Evolutionary conservation across 1,140 invertebrate species (phyloP).

Genomic region (Platorchestia sp.): DNA sequence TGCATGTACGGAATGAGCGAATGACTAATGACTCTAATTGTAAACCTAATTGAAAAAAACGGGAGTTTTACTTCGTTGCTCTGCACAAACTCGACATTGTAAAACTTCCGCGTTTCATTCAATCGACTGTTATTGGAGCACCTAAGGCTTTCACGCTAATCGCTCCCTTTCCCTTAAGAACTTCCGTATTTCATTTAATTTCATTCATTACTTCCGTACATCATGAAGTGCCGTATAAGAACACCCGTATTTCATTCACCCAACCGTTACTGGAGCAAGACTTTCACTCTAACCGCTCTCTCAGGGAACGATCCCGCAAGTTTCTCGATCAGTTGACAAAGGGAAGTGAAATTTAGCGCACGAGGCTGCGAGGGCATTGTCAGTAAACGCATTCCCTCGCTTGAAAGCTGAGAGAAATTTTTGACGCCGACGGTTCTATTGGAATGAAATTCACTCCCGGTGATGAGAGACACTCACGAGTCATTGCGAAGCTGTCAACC

Average conservation of each 20-base stretch:
- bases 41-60: too few relatives aligned
- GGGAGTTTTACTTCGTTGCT: too few relatives aligned
- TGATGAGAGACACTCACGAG: not conserved
- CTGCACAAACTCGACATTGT: too few relatives aligned
- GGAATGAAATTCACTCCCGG: constrained; percentile 16
- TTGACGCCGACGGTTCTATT: not conserved
- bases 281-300: not conserved
- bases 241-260: not conserved
- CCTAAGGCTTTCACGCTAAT: too few relatives aligned
- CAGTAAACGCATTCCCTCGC: not conserved
- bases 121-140: too few relatives aligned
- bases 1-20: too few relatives aligned
- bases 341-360: not conserved
- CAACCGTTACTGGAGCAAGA: not conserved
- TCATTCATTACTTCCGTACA: too few relatives aligned
- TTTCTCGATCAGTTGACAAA: not conserved
- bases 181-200: too few relatives aligned
- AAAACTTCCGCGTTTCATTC: too few relatives aligned
- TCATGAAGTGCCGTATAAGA: too few relatives aligned
- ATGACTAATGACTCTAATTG: too few relatives aligned
- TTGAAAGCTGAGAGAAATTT: constrained; percentile 27
- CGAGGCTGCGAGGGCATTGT: not conserved
- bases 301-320: not conserved
- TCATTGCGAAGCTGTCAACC: not conserved
- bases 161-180: too few relatives aligned